phyloP scores from a whole-genome alignment of 2,113 vertebrate species.

The Beaufortia kweichowensis region DNA sequence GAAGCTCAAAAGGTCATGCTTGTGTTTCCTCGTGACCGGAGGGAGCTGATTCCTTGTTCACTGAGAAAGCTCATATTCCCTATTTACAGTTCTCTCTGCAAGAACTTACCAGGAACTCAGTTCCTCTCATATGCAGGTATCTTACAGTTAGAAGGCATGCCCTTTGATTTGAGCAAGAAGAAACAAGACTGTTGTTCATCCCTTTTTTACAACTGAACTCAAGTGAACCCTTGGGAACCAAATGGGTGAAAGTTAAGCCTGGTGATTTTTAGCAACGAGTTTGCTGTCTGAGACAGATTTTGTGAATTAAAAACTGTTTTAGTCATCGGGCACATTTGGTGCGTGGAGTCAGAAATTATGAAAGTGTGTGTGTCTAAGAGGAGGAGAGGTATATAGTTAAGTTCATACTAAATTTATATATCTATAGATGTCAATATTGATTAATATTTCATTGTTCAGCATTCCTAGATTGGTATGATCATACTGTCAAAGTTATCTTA shows the following conservation, averaged over 20 bases:
- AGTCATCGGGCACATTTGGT: too few species aligned
- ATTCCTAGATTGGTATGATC: too few species aligned
- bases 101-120: constrained; percentile 11
- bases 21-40: constrained; percentile 22
- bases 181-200: background rate
- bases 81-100: constrained; percentile 8
- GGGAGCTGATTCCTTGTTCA: background rate
- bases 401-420: too few species aligned
- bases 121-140: constrained; percentile 9
- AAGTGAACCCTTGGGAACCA: constrained; percentile 56
- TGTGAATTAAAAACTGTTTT: too few species aligned
- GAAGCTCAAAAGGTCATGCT: constrained; percentile 15
- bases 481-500: too few species aligned
- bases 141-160: background rate
- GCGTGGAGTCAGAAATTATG: too few species aligned
- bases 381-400: too few species aligned
- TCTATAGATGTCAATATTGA: too few species aligned
- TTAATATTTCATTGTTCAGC: too few species aligned
- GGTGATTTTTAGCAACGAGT: too few species aligned
- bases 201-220: constrained; percentile 39
- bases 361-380: constrained; percentile 14
- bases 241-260: constrained; percentile 57
- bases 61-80: constrained; percentile 22
- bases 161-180: background rate
- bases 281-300: too few species aligned